Base-by-base conservation (phyloP, 2,113 vertebrate genomes). In the Upupa epops region DNA sequence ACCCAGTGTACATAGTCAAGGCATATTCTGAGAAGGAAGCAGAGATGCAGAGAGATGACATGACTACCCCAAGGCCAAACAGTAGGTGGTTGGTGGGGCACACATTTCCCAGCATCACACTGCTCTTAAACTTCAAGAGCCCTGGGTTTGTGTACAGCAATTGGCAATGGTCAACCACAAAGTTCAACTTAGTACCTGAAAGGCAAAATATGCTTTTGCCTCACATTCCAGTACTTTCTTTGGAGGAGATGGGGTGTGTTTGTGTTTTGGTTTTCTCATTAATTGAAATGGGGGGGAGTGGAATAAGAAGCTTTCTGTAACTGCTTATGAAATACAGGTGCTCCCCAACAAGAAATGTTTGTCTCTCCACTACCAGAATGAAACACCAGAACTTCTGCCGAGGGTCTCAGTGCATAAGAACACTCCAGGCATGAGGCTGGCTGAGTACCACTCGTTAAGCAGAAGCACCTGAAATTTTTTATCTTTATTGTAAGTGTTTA, bases 31-130 rank as follows among this genome's bases (percentile, higher is more conserved):
- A 86, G 73, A 74, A 66, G 37, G 49, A 85, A 86, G 55, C 28
- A 73, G 75, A 91, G 82, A 85, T 58, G 31, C 59, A 73, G 64
- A 75, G 61, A 92, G 71, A 88, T 54, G 86, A 76, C 79, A 89
- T 21, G 76, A 59, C 68, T 77, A 9, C 32, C 88, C 28, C 55
- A 83, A 80, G 90, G 86, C 64, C 34, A 65, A 89, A 76, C 61
- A 73, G 68, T 70, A 93, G 63, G 68, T 91, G 68, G 85, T 45
- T 93, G 58, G 59, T 88, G 83, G 32, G 40, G 34, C 66, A 89
- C 66, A 92, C 29, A 78, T 64, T 78, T 92, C 54, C 70, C 84
- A 75, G 77, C 37, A 78, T 28, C 29, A 70, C 36, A 32, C 48
- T 64, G 13, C 32, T 95, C 34, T 74, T 1, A 3, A 75, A 60